Evolutionary conservation across 2,797 vertebrate species (phyloP).

Genomic region (Avahi laniger): DNA sequence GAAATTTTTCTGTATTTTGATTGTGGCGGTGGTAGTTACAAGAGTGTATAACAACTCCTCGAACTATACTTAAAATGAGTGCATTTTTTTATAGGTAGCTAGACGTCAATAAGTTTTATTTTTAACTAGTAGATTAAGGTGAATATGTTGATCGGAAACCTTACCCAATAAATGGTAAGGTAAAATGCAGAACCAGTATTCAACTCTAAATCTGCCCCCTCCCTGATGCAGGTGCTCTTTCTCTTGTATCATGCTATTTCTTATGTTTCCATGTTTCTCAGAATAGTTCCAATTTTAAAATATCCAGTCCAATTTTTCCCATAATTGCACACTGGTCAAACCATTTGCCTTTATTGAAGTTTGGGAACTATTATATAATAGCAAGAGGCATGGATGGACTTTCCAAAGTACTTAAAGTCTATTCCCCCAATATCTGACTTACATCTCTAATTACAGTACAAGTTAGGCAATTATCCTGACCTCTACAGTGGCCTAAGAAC

Average conservation of each 20-base stretch:
- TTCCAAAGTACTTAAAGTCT: background rate
- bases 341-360: background rate
- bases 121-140: constrained; percentile 6
- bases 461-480: background rate
- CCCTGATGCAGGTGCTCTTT: background rate
- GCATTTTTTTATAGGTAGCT: background rate
- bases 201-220: background rate
- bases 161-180: background rate
- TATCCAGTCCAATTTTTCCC: background rate
- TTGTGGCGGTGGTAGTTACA: background rate
- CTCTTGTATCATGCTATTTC: background rate
- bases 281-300: background rate
- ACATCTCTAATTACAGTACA: background rate
- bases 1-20: constrained; percentile 26
- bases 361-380: background rate
- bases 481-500: background rate
- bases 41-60: background rate
- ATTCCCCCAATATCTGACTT: background rate
- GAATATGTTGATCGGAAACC: background rate
- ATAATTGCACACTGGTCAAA: background rate
- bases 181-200: constrained; percentile 24
- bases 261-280: background rate
- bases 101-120: background rate
- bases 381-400: background rate
- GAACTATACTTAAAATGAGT: background rate